phyloP scores from a whole-genome alignment of 1,140 invertebrate species.

The Drosophila ercepeae region DNA sequence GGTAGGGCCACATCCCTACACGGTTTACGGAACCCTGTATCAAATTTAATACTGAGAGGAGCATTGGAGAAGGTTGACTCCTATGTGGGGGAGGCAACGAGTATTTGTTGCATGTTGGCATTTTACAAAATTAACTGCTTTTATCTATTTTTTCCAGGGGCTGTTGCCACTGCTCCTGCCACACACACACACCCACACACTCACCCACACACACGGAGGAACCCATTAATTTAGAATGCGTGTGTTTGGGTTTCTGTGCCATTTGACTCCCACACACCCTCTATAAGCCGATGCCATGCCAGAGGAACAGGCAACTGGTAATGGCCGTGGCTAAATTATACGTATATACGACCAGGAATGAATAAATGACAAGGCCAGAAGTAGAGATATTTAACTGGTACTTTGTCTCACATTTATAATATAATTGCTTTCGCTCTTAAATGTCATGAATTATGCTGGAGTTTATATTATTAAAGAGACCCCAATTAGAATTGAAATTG shows the following conservation, averaged over 20 bases:
- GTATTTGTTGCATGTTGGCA: slow-evolving; percentile 26
- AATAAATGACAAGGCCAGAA: slow-evolving; percentile 26
- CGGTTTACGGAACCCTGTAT: slow-evolving; percentile 15
- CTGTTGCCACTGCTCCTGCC: neutral
- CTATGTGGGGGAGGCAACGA: slow-evolving; percentile 9
- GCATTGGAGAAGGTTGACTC: neutral
- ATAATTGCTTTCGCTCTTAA: slow-evolving; percentile 29
- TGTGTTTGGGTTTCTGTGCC: slow-evolving; percentile 47
- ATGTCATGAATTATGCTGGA: slow-evolving; percentile 4
- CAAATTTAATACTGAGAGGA: slow-evolving; percentile 36
- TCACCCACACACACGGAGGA: slow-evolving; percentile 14
- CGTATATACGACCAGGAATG: slow-evolving; percentile 18
- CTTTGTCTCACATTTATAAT: slow-evolving; percentile 25
- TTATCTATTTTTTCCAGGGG: slow-evolving; percentile 56
- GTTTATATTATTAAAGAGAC: neutral
- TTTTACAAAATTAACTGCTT: slow-evolving; percentile 64
- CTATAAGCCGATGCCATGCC: neutral
- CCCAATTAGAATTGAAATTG: neutral
- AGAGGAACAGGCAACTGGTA: slow-evolving; percentile 15
- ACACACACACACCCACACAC: slow-evolving; percentile 7
- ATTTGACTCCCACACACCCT: slow-evolving; percentile 31
- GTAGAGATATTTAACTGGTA: slow-evolving; percentile 31
- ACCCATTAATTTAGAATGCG: slow-evolving; percentile 53
- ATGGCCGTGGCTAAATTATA: slow-evolving; percentile 35
- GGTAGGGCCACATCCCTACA: slow-evolving; percentile 12